A percentile compares a stretch with the other conserved stretches of the same genome.
Conservation (phyloP, 2,113 vertebrate species). For the Microtus oregoni region DNA sequence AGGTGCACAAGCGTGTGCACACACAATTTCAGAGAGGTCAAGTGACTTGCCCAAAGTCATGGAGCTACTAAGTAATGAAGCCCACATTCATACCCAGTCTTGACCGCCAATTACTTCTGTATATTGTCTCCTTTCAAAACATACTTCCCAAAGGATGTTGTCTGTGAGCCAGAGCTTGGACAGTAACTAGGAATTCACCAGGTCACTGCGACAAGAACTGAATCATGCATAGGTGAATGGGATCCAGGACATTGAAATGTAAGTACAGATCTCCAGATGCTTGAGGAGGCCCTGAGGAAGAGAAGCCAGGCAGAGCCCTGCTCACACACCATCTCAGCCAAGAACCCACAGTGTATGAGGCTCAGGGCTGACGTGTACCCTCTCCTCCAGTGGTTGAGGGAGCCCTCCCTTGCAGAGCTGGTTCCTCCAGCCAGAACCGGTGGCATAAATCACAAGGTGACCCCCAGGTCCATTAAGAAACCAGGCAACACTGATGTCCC, state of each 20-base stretch:
- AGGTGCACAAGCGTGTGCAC: not conserved
- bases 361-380: not conserved
- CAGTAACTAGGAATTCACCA: not conserved
- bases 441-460: slow-evolving; percentile 72
- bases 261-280: not conserved
- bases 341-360: not conserved
- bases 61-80: not conserved
- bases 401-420: too few relatives aligned
- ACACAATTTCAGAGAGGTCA: slow-evolving; percentile 5
- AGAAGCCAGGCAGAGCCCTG: too few relatives aligned
- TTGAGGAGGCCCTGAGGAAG: not conserved
- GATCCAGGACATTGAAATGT: not conserved
- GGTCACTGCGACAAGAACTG: not conserved
- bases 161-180: slow-evolving; percentile 18
- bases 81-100: not conserved
- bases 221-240: not conserved
- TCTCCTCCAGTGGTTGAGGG: not conserved
- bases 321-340: not conserved
- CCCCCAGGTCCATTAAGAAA: slow-evolving; percentile 73
- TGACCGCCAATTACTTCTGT: slow-evolving; percentile 6
- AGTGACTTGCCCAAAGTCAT: slow-evolving; percentile 19
- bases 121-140: not conserved
- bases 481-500: slow-evolving; percentile 61
- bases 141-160: not conserved
- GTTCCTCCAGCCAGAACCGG: not conserved